Conservation (phyloP, 2,113 vertebrate genomes). For the Cinclus cinclus region DNA sequence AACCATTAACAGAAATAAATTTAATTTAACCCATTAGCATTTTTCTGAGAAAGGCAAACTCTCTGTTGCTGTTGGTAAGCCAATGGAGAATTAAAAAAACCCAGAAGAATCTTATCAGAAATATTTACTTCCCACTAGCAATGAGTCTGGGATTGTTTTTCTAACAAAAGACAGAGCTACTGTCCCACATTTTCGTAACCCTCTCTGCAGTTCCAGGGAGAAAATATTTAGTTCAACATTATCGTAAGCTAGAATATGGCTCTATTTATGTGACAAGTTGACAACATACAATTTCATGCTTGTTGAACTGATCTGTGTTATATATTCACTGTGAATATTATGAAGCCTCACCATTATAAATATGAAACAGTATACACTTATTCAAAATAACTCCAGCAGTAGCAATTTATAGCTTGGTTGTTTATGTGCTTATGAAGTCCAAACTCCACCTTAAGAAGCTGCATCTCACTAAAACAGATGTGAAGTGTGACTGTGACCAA, state of each 20-base stretch:
- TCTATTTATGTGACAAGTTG: conserved; percentile 84
- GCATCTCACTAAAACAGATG: conserved; percentile 79
- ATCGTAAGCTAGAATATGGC: conserved; percentile 74
- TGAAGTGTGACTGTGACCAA: conserved; percentile 76
- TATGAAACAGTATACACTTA: conserved; percentile 83
- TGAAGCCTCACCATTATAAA: conserved; percentile 79
- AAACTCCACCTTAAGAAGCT: conserved; percentile 77
- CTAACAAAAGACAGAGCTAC: conserved; percentile 32
- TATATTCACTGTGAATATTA: conserved; percentile 80
- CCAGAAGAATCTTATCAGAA: background rate
- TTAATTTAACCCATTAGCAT: conserved; percentile 65
- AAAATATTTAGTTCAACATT: conserved; percentile 76
- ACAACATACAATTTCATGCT: conserved; percentile 86
- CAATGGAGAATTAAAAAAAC: background rate
- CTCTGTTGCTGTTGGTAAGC: background rate
- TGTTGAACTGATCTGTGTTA: conserved; percentile 84
- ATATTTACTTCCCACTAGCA: conserved; percentile 50
- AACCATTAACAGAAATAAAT: conserved; percentile 52
- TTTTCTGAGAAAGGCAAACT: conserved; percentile 41
- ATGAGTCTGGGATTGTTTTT: background rate
- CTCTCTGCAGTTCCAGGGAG: conserved; percentile 54
- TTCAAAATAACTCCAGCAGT: conserved; percentile 78
- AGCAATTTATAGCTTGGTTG: conserved; percentile 76
- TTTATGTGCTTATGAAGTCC: conserved; percentile 70
- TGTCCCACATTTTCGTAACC: conserved; percentile 48